Evolutionary conservation across 2,888 invertebrate genomes (phyloP).

Genomic region (Pheosia tremula): DNA sequence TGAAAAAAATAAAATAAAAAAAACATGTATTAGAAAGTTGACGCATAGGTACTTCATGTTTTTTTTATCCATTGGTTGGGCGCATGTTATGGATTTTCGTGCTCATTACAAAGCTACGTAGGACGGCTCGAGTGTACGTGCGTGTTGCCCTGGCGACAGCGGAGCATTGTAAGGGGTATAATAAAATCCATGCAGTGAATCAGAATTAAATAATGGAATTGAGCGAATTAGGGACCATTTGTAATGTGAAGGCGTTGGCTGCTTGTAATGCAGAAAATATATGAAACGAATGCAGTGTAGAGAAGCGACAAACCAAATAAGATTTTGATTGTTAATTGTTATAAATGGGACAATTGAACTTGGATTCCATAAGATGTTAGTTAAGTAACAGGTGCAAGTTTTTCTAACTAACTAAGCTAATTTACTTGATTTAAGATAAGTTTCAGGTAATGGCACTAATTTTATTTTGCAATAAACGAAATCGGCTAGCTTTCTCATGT

Average conservation of each 20-base stretch:
- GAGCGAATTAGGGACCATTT: conserved; percentile 16
- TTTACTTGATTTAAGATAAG: too few species aligned
- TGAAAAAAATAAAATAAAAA: conserved; percentile 18
- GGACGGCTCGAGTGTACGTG: conserved; percentile 8
- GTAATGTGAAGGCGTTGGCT: conserved; percentile 10
- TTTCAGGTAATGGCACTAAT: too few species aligned
- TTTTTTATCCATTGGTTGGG: not conserved
- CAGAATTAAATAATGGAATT: conserved; percentile 13
- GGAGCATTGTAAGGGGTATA: conserved; percentile 14
- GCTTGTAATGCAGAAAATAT: conserved; percentile 11
- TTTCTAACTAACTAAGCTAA: too few species aligned
- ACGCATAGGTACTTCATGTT: not conserved
- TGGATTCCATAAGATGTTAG: too few species aligned
- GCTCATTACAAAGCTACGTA: conserved; percentile 6
- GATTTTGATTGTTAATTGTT: too few species aligned
- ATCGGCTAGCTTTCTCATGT: too few species aligned
- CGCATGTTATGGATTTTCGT: conserved; percentile 16
- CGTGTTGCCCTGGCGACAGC: conserved; percentile 24
- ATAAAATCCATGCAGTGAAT: conserved; percentile 24
- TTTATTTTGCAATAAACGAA: too few species aligned
- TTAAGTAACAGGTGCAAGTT: too few species aligned
- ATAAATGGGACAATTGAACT: too few species aligned
- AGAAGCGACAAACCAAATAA: too few species aligned
- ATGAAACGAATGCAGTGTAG: not conserved
- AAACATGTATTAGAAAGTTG: conserved; percentile 8